Evolutionary conservation across 1,140 invertebrate species (phyloP).

Genomic region (Coelopa frigida): DNA sequence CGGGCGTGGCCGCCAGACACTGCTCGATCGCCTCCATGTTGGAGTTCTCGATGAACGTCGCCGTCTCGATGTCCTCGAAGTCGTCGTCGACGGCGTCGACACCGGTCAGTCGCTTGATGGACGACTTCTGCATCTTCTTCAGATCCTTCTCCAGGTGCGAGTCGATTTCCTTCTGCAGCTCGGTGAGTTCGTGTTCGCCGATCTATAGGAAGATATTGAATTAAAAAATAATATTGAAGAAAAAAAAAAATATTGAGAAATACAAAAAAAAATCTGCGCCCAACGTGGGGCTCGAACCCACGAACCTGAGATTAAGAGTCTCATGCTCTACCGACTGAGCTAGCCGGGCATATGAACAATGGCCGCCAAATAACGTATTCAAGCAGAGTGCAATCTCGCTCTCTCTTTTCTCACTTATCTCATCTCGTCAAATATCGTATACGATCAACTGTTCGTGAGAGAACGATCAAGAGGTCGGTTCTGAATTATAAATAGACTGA

Average conservation of each 20-base stretch:
- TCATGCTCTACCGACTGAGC: conserved; percentile 88
- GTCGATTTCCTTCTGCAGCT: conserved; percentile 69
- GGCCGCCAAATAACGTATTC: too few relatives aligned
- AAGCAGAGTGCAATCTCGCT: too few relatives aligned
- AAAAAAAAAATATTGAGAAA: background rate
- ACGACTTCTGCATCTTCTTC: conserved; percentile 39
- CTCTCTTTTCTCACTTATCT: background rate
- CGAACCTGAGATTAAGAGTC: conserved; percentile 90
- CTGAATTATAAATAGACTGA: too few relatives aligned
- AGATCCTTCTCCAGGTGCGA: conserved; percentile 61
- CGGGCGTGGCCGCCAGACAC: conserved; percentile 37
- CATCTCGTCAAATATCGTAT: too few relatives aligned
- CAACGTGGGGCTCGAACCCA: conserved; percentile 87
- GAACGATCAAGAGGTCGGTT: too few relatives aligned
- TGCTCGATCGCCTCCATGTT: conserved; percentile 51
- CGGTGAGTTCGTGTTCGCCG: conserved; percentile 56
- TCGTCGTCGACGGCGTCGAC: conserved; percentile 18
- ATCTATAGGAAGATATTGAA: conserved; percentile 18
- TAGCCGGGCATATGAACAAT: conserved; percentile 64
- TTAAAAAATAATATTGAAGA: background rate
- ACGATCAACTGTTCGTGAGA: too few relatives aligned
- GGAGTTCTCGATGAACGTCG: conserved; percentile 53
- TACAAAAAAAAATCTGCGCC: conserved; percentile 50
- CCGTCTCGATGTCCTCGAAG: conserved; percentile 46
- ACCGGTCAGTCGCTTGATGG: conserved; percentile 14